Conservation (phyloP, 2,888 invertebrate genomes). For the Bugula neritina region DNA sequence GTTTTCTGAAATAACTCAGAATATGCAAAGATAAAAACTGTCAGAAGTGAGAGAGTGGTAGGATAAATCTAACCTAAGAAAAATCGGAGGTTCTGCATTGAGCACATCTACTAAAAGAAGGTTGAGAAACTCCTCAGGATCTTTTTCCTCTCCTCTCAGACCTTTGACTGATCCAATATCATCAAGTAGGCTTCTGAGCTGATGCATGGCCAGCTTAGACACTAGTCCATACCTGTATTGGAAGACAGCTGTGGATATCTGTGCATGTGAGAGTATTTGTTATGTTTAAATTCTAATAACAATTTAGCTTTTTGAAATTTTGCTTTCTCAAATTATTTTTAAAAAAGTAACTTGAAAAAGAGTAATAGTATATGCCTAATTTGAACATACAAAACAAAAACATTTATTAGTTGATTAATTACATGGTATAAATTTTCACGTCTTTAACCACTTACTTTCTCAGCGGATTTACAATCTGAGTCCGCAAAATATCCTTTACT, state of each 20-base stretch:
- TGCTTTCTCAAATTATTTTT: too few species aligned
- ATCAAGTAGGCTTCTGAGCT: conserved; percentile 76
- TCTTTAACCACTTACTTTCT: conserved; percentile 2
- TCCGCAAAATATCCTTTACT: not conserved
- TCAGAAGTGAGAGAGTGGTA: too few species aligned
- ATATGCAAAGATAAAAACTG: too few species aligned
- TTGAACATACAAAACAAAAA: not conserved
- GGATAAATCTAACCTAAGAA: too few species aligned
- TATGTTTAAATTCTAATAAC: too few species aligned
- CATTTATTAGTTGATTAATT: not conserved
- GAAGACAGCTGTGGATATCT: too few species aligned
- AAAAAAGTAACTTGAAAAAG: too few species aligned
- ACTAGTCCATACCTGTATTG: conserved; percentile 24
- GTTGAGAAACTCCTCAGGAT: conserved; percentile 94
- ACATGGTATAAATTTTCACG: not conserved
- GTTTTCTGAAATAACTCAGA: too few species aligned
- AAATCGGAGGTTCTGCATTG: not conserved
- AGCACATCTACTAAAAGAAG: conserved; percentile 65
- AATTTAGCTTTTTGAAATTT: too few species aligned
- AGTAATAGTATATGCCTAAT: too few species aligned
- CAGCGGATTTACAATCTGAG: not conserved
- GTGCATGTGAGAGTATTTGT: too few species aligned
- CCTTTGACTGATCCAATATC: conserved; percentile 84
- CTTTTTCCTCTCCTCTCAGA: conserved; percentile 85
- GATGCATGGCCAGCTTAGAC: conserved; percentile 1